A percentile compares a stretch with the other conserved stretches of the same genome.
phyloP scores from a whole-genome alignment of 30 jellyfish, hydroid and myxozoan species.

The Kudoa iwatai region DNA sequence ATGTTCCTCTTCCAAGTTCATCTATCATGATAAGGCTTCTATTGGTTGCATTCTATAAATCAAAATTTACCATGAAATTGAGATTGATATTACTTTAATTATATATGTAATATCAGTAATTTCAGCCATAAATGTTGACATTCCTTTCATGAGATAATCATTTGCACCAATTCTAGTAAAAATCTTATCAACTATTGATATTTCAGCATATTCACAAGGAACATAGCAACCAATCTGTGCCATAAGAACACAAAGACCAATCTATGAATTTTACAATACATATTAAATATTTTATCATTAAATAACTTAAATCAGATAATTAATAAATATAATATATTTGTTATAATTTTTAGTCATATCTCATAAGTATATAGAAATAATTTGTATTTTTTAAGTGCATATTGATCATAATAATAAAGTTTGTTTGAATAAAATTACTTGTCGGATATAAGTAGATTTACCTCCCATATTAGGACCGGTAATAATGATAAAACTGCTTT shows the following conservation, averaged over 20 bases:
- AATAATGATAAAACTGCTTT: constrained; percentile 4
- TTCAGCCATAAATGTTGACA: not conserved
- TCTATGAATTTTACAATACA: too few relatives aligned
- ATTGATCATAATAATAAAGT: too few relatives aligned
- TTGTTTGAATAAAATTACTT: too few relatives aligned
- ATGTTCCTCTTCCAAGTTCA: constrained; percentile 5
- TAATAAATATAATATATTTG: too few relatives aligned
- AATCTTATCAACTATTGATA: not conserved
- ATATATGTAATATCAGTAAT: not conserved
- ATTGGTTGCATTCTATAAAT: not conserved
- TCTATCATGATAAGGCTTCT: not conserved
- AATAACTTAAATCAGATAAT: too few relatives aligned
- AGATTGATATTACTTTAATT: too few relatives aligned
- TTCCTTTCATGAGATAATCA: not conserved
- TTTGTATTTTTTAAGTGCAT: too few relatives aligned
- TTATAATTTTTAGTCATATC: not conserved
- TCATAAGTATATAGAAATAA: too few relatives aligned
- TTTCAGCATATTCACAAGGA: not conserved
- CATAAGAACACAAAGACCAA: not conserved
- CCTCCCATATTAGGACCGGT: not conserved
- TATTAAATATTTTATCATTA: too few relatives aligned
- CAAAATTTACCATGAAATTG: too few relatives aligned
- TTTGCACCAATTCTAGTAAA: not conserved
- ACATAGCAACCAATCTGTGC: not conserved
- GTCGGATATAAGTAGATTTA: too few relatives aligned